These are phyloP conservation scores for Solen grandis DNA, from an alignment of 1,140 invertebrate species.

Conservation along the genomic window DNA sequence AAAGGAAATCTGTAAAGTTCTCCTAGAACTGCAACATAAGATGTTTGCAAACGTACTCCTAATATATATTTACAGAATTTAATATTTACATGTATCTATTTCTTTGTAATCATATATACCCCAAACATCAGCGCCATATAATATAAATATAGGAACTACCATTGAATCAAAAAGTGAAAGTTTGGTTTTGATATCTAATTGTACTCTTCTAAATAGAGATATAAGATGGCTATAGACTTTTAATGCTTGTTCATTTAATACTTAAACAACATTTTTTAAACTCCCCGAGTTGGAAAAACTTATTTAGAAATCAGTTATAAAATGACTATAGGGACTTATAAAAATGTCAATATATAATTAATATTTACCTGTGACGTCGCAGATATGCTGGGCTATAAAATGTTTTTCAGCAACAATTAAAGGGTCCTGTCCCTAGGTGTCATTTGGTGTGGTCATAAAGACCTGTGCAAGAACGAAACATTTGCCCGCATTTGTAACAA, in stretches of 20 bases:
- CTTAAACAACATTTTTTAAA: neutral
- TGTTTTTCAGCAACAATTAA: no score
- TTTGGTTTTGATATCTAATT: neutral
- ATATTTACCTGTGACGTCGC: no score
- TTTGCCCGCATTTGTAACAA: no score
- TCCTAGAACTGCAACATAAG: neutral
- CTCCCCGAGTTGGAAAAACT: neutral
- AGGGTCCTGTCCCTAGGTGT: no score
- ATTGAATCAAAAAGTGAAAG: no score
- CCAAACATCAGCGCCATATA: neutral
- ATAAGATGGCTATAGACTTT: neutral
- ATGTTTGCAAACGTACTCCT: neutral
- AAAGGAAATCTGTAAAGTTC: neutral
- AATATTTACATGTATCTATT: no score
- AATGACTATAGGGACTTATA: no score
- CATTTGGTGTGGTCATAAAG: no score
- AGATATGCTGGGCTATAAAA: no score
- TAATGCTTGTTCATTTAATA: neutral
- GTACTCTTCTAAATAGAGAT: slow-evolving; percentile 1
- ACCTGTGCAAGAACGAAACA: no score
- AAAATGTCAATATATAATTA: no score
- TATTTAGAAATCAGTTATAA: neutral
- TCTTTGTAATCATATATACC: no score
- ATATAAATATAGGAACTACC: neutral
- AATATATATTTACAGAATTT: slow-evolving; percentile 7